A percentile compares a stretch with the other conserved stretches of the same genome.
phyloP scores from a whole-genome alignment of 2,113 vertebrate species.

The Aegotheles bennettii region DNA sequence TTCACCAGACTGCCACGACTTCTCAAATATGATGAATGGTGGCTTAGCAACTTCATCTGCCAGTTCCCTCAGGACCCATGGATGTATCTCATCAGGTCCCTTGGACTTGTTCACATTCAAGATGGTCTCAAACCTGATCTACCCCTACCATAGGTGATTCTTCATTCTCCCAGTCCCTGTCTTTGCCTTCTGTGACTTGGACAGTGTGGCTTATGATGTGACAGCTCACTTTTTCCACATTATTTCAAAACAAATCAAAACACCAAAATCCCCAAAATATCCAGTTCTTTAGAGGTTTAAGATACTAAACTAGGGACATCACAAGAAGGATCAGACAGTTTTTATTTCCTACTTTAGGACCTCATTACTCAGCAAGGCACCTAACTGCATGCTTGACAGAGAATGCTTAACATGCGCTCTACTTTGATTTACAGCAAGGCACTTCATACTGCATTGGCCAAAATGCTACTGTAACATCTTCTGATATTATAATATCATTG shows the following conservation, averaged over 20 bases:
- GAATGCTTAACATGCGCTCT: rapidly evolving
- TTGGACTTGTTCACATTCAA: too few relatives aligned
- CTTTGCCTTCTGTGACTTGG: too few relatives aligned
- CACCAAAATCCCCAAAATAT: neutral
- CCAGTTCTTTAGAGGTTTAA: neutral
- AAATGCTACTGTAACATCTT: neutral
- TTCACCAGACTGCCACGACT: too few relatives aligned
- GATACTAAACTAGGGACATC: neutral
- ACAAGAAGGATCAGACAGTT: neutral
- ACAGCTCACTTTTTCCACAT: neutral
- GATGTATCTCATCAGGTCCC: too few relatives aligned
- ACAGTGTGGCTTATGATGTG: too few relatives aligned
- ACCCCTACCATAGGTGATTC: too few relatives aligned
- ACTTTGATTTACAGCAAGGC: neutral
- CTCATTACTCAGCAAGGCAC: neutral
- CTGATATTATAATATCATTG: neutral
- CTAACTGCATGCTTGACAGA: neutral
- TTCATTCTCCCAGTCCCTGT: too few relatives aligned
- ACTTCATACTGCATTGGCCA: neutral
- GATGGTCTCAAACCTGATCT: too few relatives aligned
- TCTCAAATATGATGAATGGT: too few relatives aligned
- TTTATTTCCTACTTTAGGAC: neutral
- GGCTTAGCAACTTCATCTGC: too few relatives aligned
- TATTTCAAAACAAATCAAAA: neutral
- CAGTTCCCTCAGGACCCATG: too few relatives aligned